Conservation (phyloP, 2,113 vertebrate species). For the Cynopterus brachyotis region DNA sequence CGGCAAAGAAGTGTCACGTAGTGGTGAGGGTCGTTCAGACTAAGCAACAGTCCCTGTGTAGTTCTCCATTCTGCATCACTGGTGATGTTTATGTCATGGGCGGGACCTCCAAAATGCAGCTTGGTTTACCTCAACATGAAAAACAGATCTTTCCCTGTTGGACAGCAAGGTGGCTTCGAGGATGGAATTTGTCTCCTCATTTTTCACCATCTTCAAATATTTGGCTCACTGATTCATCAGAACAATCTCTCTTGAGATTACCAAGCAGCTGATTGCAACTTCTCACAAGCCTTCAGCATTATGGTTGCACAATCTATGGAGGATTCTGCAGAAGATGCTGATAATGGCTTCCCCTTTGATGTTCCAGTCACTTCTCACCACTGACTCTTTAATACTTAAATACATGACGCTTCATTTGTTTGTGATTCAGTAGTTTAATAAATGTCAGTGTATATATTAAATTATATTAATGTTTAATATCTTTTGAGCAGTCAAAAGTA, state of each 20-base stretch:
- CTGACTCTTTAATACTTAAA: constrained; percentile 65
- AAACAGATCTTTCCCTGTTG: not conserved
- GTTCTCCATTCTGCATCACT: not conserved
- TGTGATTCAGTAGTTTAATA: constrained; percentile 55
- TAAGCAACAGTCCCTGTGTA: not conserved
- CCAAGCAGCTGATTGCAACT: not conserved
- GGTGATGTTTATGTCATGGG: not conserved
- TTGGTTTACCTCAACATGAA: not conserved
- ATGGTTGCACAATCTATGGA: not conserved
- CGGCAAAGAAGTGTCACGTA: not conserved
- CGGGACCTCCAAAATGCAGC: not conserved
- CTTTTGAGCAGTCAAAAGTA: constrained; percentile 60
- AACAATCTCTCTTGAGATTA: not conserved
- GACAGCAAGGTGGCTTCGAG: not conserved
- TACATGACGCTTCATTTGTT: constrained; percentile 44
- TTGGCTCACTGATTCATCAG: not conserved
- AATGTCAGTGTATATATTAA: constrained; percentile 56
- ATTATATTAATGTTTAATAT: constrained; percentile 38
- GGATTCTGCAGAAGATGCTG: not conserved
- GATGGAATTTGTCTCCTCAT: not conserved
- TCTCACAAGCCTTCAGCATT: not conserved
- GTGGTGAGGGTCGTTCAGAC: not conserved
- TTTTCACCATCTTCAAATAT: not conserved
- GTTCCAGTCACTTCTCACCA: constrained; percentile 52
- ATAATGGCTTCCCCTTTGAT: constrained; percentile 23